Percentiles rank a stretch among this genome's conserved stretches.
Evolutionary conservation across 2,797 vertebrate genomes (phyloP).

Genomic region (Sebastes jordani): DNA sequence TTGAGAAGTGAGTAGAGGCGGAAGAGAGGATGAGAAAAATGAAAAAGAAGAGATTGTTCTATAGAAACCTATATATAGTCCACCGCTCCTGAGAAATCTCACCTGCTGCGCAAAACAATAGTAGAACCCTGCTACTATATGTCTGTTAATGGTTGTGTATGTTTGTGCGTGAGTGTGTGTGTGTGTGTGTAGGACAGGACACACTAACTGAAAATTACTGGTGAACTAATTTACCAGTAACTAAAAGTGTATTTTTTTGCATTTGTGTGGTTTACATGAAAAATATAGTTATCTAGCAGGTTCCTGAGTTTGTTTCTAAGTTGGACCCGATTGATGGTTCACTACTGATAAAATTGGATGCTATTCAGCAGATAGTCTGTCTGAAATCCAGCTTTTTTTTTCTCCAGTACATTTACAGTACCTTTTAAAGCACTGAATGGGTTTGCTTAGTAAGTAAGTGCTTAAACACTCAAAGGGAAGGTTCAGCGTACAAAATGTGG

Average conservation of each 20-base stretch:
- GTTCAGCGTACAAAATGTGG: neutral
- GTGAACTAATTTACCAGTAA: neutral
- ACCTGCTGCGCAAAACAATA: neutral
- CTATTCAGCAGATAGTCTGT: neutral
- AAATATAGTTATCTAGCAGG: neutral
- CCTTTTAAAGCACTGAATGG: neutral
- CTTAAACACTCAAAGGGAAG: neutral
- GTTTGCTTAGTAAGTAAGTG: neutral
- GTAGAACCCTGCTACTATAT: neutral
- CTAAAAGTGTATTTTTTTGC: neutral
- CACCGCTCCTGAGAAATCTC: neutral
- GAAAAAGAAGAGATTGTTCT: neutral
- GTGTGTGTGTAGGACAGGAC: neutral
- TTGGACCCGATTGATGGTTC: neutral
- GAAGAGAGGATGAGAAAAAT: conserved; percentile 13
- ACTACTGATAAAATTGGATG: conserved; percentile 3
- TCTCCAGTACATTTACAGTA: neutral
- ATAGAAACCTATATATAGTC: neutral
- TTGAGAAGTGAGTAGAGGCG: conserved; percentile 16
- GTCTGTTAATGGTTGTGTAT: neutral
- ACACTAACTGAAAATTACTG: neutral
- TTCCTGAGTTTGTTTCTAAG: neutral
- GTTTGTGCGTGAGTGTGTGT: neutral
- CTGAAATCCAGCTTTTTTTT: neutral
- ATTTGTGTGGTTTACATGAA: neutral